Evolutionary conservation across 2,113 vertebrate genomes (phyloP).

Genomic region (Pachycephala philippinensis): DNA sequence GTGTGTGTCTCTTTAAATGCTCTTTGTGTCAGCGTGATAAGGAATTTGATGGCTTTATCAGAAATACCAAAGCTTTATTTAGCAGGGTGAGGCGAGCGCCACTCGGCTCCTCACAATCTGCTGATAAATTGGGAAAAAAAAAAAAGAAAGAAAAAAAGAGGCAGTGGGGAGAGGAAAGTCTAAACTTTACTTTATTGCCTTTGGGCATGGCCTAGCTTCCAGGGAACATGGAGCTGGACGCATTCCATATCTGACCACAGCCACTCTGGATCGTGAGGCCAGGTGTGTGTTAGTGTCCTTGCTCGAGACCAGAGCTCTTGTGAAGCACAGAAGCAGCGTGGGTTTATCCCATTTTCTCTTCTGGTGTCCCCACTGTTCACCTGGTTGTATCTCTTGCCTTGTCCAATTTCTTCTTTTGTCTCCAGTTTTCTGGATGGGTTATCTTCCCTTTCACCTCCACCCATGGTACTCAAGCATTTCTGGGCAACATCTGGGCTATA

Average conservation of each 20-base stretch:
- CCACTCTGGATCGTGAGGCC: neutral
- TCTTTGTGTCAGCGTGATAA: slow-evolving; percentile 89
- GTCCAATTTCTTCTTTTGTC: neutral
- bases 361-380: neutral
- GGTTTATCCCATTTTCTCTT: neutral
- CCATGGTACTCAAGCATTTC: neutral
- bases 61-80: slow-evolving; percentile 99
- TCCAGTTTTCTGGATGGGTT: neutral
- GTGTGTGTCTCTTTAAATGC: slow-evolving; percentile 92
- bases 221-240: neutral
- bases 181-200: neutral
- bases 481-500: neutral
- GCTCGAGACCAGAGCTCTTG: neutral
- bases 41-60: slow-evolving; percentile 99
- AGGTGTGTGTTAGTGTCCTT: neutral
- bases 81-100: slow-evolving; percentile 91
- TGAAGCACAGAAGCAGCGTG: neutral
- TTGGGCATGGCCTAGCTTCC: neutral
- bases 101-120: slow-evolving; percentile 85
- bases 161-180: slow-evolving; percentile 41
- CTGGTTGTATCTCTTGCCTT: neutral
- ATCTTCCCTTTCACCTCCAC: neutral
- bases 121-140: slow-evolving; percentile 85
- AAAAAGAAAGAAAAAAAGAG: slow-evolving; percentile 71
- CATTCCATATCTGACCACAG: neutral